Evolutionary conservation across 2,888 invertebrate species (phyloP).

Genomic region (Leucophora obtusa): DNA sequence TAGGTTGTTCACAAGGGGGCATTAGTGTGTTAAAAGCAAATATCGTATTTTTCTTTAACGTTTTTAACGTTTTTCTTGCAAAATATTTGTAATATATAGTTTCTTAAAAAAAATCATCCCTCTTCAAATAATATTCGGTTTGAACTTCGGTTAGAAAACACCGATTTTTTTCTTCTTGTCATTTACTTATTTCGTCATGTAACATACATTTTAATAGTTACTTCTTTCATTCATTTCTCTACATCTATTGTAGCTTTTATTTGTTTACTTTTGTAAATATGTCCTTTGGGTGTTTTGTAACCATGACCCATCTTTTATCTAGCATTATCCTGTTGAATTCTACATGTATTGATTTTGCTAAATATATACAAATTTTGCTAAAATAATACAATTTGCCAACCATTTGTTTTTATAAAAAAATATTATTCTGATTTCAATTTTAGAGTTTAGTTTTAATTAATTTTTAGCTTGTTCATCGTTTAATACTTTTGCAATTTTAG

Average conservation of each 20-base stretch:
- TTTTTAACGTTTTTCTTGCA: no score
- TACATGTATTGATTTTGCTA: not conserved
- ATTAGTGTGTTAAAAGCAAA: no score
- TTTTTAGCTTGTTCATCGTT: not conserved
- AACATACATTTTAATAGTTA: not conserved
- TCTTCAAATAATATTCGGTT: not conserved
- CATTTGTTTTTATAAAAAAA: not conserved
- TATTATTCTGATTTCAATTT: no score
- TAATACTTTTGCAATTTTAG: not conserved
- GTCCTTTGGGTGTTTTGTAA: conserved; percentile 4
- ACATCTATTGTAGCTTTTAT: not conserved
- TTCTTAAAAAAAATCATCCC: no score
- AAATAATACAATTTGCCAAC: no score
- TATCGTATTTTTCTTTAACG: no score
- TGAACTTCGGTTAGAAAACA: not conserved
- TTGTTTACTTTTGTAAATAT: conserved; percentile 24
- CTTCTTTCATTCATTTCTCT: conserved; percentile 7
- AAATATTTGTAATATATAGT: no score
- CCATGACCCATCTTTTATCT: conserved; percentile 47
- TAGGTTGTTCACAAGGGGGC: no score
- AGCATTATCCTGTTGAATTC: conserved; percentile 29
- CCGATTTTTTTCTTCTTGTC: conserved; percentile 13
- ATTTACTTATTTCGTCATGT: conserved; percentile 60
- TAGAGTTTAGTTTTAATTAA: not conserved
- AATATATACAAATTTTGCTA: no score